Evolutionary conservation across 1,140 invertebrate species (phyloP), one percentile per base, ranked within the genome.

Genomic region (Anagrus nilaparvatae): DNA sequence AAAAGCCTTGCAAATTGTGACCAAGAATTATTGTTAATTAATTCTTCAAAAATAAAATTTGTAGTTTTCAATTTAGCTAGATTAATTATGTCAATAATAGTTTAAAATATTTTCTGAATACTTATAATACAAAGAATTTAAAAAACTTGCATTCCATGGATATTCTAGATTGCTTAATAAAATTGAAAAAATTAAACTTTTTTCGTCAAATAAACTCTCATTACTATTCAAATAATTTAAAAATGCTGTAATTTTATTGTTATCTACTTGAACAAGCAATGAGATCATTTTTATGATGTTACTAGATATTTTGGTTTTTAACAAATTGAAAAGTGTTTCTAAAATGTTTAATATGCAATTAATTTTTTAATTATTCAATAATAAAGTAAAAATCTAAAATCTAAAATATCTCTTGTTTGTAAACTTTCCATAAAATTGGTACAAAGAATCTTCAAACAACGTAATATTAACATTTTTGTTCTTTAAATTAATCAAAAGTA

Each of bases 1-100:
- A 73, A 72, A 29, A 69, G 69, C 58, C 80, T 76, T 38, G 72
- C 75, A 51, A 79, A 83, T 36, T 75, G 75, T 13, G 76, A 65
- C 74, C 81, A 82, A 5, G 71, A 70, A 25, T 72, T 60, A 55
- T 71, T 74, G 43, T 69, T 70, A 25, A 51, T 69, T 3, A 78
- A 43, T 46, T 66, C 60, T 25, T 67, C 63, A 44, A 70, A 73
- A 5, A 61, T 53, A 19, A 64, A 55, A 33, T 64, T 58, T 2
- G 59, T 45, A n/a, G n/a, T n/a, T n/a, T n/a, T n/a, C n/a, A n/a
- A n/a, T n/a, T n/a, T n/a, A n/a, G n/a, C n/a, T n/a, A n/a, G n/a
- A n/a, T n/a, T n/a, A n/a, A n/a, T n/a, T n/a, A n/a, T n/a, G n/a
- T n/a, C n/a, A n/a, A n/a, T n/a, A n/a, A n/a, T n/a, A n/a, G n/a